Evolutionary conservation across 2,888 invertebrate genomes (phyloP), one percentile per base, ranked within the genome.

Genomic region (Agrenia bidenticulata): DNA sequence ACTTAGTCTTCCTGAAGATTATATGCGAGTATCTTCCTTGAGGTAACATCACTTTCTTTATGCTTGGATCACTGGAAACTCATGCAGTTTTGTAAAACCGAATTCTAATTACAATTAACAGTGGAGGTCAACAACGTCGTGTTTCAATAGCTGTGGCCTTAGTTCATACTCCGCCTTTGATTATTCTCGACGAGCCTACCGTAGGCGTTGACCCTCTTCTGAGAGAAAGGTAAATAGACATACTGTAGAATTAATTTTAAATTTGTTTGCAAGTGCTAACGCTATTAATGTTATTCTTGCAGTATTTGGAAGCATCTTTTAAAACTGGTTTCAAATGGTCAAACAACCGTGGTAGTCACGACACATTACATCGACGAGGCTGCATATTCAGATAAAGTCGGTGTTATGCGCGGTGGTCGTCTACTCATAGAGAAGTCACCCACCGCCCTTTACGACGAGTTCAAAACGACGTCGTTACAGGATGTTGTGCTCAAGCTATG

Each of bases 381-480:
- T 13, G 26, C 32, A 15, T 27, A 19, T 19, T 45, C 24, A 7
- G 24, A 24, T 5, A 24, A 54, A 15, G 27, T 95, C 79, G 95
- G 95, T 65, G 82, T 95, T 73, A 95, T 95, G 94, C 84, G 95
- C 70, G 91, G 90, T 78, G 95, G 95, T 0, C 85, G 89, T 61
- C 83, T 95, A 57, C 81, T 95, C 77, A 94, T 94, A 1, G 95
- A 95, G 82, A 90, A 94, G 80, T 89, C 89, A 15, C 95, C 95
- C 0, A 88, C 89, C 73, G 87, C 88, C 13, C 67, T 73, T 7
- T 84, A 94, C 54, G 84, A 94, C 54, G 85, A 88, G 54, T 92
- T 92, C 82, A 87, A 85, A 78, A 90, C 91, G 79, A 85, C 87
- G 70, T 88, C 89, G n/a, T 82, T 96, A 2, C 95, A 96, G 80